These are phyloP conservation scores for Drosophila flavopinicola DNA, from an alignment of 2,888 invertebrate genomes.

Conservation along the genomic window DNA sequence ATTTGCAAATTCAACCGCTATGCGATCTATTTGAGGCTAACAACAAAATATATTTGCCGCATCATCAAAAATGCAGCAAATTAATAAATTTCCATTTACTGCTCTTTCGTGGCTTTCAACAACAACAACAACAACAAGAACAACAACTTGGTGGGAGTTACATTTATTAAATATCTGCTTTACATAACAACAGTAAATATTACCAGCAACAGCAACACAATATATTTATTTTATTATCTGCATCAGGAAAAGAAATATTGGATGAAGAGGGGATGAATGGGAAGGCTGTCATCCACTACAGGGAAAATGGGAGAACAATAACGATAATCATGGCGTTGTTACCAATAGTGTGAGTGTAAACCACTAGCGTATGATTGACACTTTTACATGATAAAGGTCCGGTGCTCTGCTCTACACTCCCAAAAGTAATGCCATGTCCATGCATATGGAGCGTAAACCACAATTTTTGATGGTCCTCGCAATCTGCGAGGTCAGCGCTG, in stretches of 20 bases:
- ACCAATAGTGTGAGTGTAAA: neutral
- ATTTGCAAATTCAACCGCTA: constrained; percentile 6
- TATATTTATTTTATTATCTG: constrained; percentile 46
- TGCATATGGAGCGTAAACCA: constrained; percentile 12
- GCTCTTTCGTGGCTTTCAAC: constrained; percentile 43
- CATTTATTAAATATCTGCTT: constrained; percentile 31
- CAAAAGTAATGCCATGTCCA: neutral
- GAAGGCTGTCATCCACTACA: neutral
- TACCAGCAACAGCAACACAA: constrained; percentile 10
- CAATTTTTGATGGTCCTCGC: constrained; percentile 3
- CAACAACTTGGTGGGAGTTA: constrained; percentile 12
- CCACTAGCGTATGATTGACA: constrained; percentile 29
- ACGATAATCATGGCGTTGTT: constrained; percentile 21
- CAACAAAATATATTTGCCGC: constrained; percentile 33
- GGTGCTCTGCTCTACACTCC: neutral
- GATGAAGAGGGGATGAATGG: neutral
- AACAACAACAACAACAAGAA: constrained; percentile 6
- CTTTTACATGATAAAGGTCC: neutral
- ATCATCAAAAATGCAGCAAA: constrained; percentile 59
- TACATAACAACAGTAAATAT: constrained; percentile 20
- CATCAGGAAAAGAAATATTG: constrained; percentile 3
- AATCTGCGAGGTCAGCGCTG: constrained; percentile 4
- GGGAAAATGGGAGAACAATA: constrained; percentile 23
- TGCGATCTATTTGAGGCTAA: constrained; percentile 9
- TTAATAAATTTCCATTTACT: constrained; percentile 57